Evolutionary conservation across 2,113 vertebrate species (phyloP).

Genomic region (Cepphus grylle): DNA sequence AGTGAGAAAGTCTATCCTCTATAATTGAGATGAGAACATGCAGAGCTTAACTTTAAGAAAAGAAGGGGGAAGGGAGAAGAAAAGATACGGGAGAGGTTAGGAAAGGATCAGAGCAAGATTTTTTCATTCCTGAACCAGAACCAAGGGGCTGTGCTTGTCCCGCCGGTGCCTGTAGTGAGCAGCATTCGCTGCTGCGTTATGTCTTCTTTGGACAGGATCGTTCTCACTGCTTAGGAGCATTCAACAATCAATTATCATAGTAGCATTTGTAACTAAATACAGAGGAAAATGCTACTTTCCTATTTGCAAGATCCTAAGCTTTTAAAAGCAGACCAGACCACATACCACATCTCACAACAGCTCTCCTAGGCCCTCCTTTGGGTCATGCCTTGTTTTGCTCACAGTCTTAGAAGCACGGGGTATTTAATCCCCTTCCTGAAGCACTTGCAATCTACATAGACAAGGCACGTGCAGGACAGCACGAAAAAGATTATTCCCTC

Average conservation of each 20-base stretch:
- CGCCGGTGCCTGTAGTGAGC: neutral
- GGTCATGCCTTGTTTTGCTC: neutral
- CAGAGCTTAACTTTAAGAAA: neutral
- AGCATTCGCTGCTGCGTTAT: accelerated
- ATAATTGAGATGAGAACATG: neutral
- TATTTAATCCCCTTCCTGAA: neutral
- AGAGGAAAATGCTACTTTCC: neutral
- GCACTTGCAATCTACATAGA: neutral
- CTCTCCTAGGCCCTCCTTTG: neutral
- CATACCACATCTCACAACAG: neutral
- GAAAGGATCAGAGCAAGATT: neutral
- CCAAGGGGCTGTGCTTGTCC: neutral
- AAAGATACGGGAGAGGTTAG: neutral
- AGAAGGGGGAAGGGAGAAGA: neutral
- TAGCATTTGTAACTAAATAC: neutral
- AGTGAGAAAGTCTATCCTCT: neutral
- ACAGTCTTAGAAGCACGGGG: neutral
- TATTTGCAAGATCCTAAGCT: neutral
- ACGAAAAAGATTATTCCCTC: neutral
- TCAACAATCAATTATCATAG: neutral
- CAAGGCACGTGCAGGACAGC: neutral
- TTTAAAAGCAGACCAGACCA: neutral
- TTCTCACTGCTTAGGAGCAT: neutral
- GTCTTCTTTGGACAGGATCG: neutral
- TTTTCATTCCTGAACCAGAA: neutral